These are phyloP conservation scores for Himalopsyche anomala DNA, from an alignment of 2,888 invertebrate genomes.

Conservation along the genomic window DNA sequence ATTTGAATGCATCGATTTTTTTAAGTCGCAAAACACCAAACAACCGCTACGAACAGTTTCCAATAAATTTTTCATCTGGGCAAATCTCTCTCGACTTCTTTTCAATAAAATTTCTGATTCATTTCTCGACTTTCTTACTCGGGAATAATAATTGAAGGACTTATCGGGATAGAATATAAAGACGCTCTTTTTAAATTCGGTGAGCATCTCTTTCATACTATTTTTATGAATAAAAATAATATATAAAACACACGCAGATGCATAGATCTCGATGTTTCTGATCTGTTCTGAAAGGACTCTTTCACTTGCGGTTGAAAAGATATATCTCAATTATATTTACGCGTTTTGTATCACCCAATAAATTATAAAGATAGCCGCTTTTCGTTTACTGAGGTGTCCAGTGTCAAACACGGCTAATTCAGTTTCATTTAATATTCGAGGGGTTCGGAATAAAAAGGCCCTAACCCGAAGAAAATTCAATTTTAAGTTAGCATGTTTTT, in stretches of 20 bases:
- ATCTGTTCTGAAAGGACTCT: neutral
- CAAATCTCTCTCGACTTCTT: constrained; percentile 12
- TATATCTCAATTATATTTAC: neutral
- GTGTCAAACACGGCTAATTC: too few species aligned
- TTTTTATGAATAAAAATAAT: constrained; percentile 29
- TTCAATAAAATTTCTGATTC: neutral
- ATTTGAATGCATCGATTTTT: too few species aligned
- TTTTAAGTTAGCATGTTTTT: too few species aligned
- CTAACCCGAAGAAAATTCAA: too few species aligned
- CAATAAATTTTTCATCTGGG: neutral
- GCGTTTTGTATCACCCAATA: too few species aligned
- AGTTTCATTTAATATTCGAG: too few species aligned
- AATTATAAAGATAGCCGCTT: too few species aligned
- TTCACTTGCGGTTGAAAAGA: constrained; percentile 2
- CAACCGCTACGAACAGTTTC: neutral
- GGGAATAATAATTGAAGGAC: neutral
- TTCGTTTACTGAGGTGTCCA: too few species aligned
- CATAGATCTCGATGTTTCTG: neutral
- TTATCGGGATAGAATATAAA: neutral
- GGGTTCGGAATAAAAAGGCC: too few species aligned
- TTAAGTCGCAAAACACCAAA: neutral
- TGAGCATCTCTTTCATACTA: neutral
- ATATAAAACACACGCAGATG: neutral
- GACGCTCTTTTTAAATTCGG: neutral
- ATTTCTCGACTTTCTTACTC: neutral